These are phyloP conservation scores for Mythimna pallens DNA, from an alignment of 2,888 invertebrate species.

Conservation along the genomic window DNA sequence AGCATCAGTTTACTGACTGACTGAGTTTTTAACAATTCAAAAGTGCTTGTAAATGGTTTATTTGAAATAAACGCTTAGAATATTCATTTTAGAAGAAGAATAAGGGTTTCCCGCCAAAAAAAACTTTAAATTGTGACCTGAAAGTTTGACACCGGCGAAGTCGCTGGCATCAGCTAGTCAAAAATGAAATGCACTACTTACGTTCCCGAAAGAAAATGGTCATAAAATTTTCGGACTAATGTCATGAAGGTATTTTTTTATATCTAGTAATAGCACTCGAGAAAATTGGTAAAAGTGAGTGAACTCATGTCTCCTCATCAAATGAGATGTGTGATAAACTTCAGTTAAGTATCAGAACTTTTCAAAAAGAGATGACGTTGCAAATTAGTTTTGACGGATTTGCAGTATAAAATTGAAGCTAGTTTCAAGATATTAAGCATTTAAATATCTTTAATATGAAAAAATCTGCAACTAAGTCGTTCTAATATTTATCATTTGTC, in stretches of 20 bases:
- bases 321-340: constrained; percentile 17
- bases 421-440: not conserved
- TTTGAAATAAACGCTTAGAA: too few relatives aligned
- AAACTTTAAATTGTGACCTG: too few relatives aligned
- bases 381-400: constrained; percentile 33
- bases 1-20: too few relatives aligned
- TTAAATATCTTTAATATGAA: not conserved
- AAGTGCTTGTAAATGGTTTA: too few relatives aligned
- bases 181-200: not conserved
- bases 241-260: not conserved
- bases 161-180: not conserved
- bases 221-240: not conserved
- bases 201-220: not conserved
- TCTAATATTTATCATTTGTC: not conserved
- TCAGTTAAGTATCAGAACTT: constrained; percentile 24
- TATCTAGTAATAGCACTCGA: not conserved
- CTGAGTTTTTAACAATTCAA: too few relatives aligned
- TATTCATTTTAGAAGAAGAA: too few relatives aligned
- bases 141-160: too few relatives aligned
- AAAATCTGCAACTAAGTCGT: not conserved
- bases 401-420: constrained; percentile 11
- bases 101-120: too few relatives aligned
- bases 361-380: constrained; percentile 13
- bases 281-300: constrained; percentile 2
- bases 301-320: constrained; percentile 9